Conservation (phyloP, 2,888 invertebrate genomes). For the Catotricha subobsoleta region DNA sequence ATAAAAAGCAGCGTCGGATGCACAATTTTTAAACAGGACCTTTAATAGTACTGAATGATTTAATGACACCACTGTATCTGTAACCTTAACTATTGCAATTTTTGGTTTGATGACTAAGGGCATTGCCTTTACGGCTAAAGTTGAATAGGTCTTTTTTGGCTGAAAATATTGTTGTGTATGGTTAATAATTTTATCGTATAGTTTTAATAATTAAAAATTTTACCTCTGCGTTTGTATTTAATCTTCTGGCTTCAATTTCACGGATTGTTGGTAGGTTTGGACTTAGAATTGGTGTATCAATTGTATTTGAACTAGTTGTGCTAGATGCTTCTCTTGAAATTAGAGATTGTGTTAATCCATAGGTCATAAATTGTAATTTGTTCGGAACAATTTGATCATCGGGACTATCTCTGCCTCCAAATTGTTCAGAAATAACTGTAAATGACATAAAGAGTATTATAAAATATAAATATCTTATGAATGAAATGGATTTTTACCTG, state of each 20-base stretch:
- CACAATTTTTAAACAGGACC: conserved; percentile 23
- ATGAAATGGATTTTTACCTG: conserved; percentile 13
- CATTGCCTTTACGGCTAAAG: conserved; percentile 11
- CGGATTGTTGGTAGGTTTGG: conserved; percentile 4
- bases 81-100: conserved; percentile 28
- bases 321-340: conserved; percentile 15
- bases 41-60: conserved; percentile 19
- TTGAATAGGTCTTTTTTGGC: conserved; percentile 10
- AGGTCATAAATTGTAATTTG: conserved; percentile 9
- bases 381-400: conserved; percentile 16
- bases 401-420: conserved; percentile 13
- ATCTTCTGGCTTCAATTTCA: background rate
- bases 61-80: conserved; percentile 28
- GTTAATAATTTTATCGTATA: background rate
- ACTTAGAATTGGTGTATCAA: conserved; percentile 15
- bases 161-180: conserved; percentile 5
- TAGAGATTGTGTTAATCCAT: conserved; percentile 14
- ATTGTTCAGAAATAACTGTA: conserved; percentile 8
- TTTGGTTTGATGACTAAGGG: conserved; percentile 28
- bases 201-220: background rate
- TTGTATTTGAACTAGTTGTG: conserved; percentile 17
- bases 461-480: background rate
- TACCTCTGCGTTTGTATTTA: background rate
- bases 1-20: conserved; percentile 38
- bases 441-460: background rate